Percentiles rank a stretch among this genome's conserved stretches.
phyloP scores from a whole-genome alignment of 2,888 invertebrate genomes.

The Brachyopa scutellaris region DNA sequence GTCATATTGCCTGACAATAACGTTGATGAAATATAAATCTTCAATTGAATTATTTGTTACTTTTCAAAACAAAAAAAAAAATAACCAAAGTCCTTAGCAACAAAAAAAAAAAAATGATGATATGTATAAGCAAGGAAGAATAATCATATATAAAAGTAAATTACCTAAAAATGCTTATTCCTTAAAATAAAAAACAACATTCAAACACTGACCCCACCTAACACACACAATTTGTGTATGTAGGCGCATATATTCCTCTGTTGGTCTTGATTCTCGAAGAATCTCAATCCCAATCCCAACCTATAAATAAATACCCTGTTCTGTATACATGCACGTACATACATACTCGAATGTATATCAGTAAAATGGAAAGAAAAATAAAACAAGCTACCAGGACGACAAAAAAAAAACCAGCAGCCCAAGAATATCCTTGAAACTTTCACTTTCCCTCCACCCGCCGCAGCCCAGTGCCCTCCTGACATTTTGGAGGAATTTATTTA shows the following conservation, averaged over 20 bases:
- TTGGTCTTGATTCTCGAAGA: constrained; percentile 49
- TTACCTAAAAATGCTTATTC: constrained; percentile 57
- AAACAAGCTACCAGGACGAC: constrained; percentile 57
- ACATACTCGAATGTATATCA: constrained; percentile 48
- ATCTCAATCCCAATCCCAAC: constrained; percentile 39
- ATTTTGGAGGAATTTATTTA: constrained; percentile 58
- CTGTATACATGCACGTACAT: too few relatives aligned
- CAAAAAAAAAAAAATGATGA: constrained; percentile 2
- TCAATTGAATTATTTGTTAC: constrained; percentile 29
- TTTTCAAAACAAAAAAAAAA: constrained; percentile 2
- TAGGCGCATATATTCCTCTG: constrained; percentile 28
- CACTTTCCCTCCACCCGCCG: constrained; percentile 48
- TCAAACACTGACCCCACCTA: constrained; percentile 72
- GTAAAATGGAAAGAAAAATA: constrained; percentile 50
- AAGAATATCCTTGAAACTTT: constrained; percentile 71
- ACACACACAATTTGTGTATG: constrained; percentile 46
- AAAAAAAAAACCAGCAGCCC: constrained; percentile 51
- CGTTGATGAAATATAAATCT: constrained; percentile 16
- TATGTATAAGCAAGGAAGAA: too few relatives aligned
- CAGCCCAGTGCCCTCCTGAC: constrained; percentile 34
- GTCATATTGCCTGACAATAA: not conserved
- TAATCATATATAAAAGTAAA: constrained; percentile 25
- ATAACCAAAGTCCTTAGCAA: constrained; percentile 30
- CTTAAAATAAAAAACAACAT: constrained; percentile 24
- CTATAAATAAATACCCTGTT: constrained; percentile 53